A percentile compares a stretch with the other conserved stretches of the same genome.
Evolutionary conservation across 2,113 vertebrate genomes (phyloP).

Genomic region (Dicentrarchus labrax): DNA sequence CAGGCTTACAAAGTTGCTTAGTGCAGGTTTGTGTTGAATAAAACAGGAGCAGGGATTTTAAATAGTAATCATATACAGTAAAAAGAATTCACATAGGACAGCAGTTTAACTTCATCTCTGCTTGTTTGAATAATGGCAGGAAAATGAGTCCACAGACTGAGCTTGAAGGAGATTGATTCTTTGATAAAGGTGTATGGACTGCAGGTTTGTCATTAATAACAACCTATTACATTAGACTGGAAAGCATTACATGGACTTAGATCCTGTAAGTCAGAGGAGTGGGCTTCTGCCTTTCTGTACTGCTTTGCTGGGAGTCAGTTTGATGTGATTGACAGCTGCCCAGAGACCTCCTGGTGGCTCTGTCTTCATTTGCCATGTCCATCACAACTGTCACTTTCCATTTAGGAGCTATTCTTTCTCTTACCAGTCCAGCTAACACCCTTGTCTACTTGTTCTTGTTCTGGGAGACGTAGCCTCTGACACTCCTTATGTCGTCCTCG

Average conservation of each 20-base stretch:
- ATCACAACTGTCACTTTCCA: slow-evolving; percentile 62
- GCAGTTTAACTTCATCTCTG: not conserved
- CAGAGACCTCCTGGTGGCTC: slow-evolving; percentile 44
- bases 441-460: slow-evolving; percentile 17
- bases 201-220: not conserved
- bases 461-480: slow-evolving; percentile 1
- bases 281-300: slow-evolving; percentile 10
- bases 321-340: slow-evolving; percentile 63
- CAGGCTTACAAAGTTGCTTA: not conserved
- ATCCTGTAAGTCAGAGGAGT: not conserved
- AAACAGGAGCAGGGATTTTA: not conserved
- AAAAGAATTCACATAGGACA: not conserved
- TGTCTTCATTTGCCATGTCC: slow-evolving; percentile 60
- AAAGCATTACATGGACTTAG: slow-evolving; percentile 3
- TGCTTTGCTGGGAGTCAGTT: slow-evolving; percentile 37
- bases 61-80: not conserved
- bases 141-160: not conserved
- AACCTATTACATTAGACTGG: not conserved
- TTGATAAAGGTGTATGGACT: not conserved
- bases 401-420: slow-evolving; percentile 54
- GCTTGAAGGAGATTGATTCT: not conserved
- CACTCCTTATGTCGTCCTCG: not conserved
- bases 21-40: slow-evolving; percentile 2
- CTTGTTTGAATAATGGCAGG: not conserved
- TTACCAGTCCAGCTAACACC: not conserved